These are phyloP conservation scores for Amphipoea lucens DNA, from an alignment of 2,888 invertebrate genomes.

Conservation along the genomic window DNA sequence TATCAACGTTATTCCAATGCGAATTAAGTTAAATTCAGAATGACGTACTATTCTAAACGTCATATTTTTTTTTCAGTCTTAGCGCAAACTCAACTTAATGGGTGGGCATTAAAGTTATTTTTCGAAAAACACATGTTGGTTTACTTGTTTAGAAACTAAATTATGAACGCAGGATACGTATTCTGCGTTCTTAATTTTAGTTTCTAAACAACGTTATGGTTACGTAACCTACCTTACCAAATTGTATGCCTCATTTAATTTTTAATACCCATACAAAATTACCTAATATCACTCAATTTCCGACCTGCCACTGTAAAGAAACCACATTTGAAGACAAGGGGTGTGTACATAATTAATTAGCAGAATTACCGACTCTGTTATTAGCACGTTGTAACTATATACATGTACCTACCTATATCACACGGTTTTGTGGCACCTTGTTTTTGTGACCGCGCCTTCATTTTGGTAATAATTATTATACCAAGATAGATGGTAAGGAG, in stretches of 20 bases:
- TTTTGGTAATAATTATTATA: conserved; percentile 26
- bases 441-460: conserved; percentile 34
- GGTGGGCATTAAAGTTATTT: not conserved
- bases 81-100: not conserved
- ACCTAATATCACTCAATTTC: conserved; percentile 36
- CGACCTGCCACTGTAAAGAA: conserved; percentile 22
- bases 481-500: not conserved
- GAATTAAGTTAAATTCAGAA: not conserved
- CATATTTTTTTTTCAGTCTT: not conserved
- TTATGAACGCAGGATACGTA: not conserved
- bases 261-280: conserved; percentile 26
- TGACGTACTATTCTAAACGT: not conserved
- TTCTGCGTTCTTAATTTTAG: no score
- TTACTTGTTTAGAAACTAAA: not conserved
- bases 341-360: conserved; percentile 63
- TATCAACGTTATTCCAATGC: not conserved
- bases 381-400: conserved; percentile 26
- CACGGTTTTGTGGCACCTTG: conserved; percentile 35
- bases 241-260: conserved; percentile 2
- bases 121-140: not conserved
- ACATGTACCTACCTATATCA: conserved; percentile 12
- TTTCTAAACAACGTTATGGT: no score
- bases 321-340: conserved; percentile 56
- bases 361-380: conserved; percentile 54
- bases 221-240: not conserved